phyloP scores from a whole-genome alignment of 2,888 invertebrate species.

The Gortyna flavago region DNA sequence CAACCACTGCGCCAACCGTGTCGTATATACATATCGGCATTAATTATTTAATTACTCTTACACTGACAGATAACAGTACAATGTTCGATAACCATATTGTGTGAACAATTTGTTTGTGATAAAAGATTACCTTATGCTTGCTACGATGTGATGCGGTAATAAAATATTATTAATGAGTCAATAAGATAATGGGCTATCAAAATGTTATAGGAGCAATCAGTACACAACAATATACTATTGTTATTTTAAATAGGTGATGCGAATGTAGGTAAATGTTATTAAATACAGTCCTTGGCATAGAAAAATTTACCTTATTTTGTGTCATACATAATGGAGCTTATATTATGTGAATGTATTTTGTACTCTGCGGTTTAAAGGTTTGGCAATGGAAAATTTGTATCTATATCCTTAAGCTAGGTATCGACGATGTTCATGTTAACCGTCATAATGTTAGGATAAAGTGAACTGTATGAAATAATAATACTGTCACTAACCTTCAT shows the following conservation, averaged over 20 bases:
- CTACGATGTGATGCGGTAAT: constrained; percentile 7
- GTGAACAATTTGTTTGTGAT: constrained; percentile 24
- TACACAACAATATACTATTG: constrained; percentile 42
- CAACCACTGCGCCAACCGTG: too few species aligned
- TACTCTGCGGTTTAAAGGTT: background rate
- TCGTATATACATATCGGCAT: too few species aligned
- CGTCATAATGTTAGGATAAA: background rate
- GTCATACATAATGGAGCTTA: background rate
- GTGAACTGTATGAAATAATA: background rate
- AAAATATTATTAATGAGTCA: constrained; percentile 27
- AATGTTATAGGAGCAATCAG: constrained; percentile 12
- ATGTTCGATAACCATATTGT: constrained; percentile 25
- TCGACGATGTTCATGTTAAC: background rate
- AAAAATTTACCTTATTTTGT: constrained; percentile 22
- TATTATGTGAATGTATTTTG: constrained; percentile 6
- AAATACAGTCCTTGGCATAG: constrained; percentile 30
- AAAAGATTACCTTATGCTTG: constrained; percentile 13
- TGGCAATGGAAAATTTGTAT: background rate
- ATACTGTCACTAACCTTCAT: constrained; percentile 56
- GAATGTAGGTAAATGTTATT: constrained; percentile 32
- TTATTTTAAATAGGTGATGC: constrained; percentile 39
- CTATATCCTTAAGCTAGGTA: background rate
- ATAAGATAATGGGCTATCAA: constrained; percentile 52
- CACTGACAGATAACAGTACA: constrained; percentile 21
- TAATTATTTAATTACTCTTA: constrained; percentile 30